Evolutionary conservation across 2,113 vertebrate species (phyloP).

Genomic region (Amia ocellicauda): DNA sequence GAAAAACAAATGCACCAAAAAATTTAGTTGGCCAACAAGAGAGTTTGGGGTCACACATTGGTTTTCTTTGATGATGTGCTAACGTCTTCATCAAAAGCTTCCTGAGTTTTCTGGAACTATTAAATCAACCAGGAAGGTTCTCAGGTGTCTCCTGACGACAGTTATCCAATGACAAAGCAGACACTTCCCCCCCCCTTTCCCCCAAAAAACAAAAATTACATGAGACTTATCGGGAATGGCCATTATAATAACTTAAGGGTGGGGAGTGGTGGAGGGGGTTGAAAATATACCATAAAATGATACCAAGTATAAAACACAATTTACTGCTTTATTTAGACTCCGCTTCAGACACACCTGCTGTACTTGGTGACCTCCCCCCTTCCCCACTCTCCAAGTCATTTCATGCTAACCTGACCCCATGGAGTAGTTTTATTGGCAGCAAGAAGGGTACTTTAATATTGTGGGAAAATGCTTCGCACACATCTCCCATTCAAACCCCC

Average conservation of each 20-base stretch:
- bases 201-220: background rate
- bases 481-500: conserved; percentile 60
- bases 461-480: conserved; percentile 63
- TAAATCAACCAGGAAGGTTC: conserved; percentile 7
- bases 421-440: conserved; percentile 49
- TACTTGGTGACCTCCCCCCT: background rate
- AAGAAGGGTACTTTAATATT: conserved; percentile 56
- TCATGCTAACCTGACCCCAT: conserved; percentile 45
- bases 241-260: no score
- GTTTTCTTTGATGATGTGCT: no score
- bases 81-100: no score
- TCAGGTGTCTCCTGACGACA: conserved; percentile 10
- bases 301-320: background rate
- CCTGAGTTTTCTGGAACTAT: background rate
- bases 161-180: no score
- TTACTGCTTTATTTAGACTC: no score
- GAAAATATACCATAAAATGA: background rate
- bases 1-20: no score
- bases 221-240: background rate
- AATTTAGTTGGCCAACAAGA: no score
- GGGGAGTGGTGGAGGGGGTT: background rate
- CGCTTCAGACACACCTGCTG: background rate
- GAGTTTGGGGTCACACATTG: no score
- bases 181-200: background rate
- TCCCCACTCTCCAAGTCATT: conserved; percentile 18